Evolutionary conservation across 2,888 invertebrate species (phyloP).

Genomic region (Carcina quercana): DNA sequence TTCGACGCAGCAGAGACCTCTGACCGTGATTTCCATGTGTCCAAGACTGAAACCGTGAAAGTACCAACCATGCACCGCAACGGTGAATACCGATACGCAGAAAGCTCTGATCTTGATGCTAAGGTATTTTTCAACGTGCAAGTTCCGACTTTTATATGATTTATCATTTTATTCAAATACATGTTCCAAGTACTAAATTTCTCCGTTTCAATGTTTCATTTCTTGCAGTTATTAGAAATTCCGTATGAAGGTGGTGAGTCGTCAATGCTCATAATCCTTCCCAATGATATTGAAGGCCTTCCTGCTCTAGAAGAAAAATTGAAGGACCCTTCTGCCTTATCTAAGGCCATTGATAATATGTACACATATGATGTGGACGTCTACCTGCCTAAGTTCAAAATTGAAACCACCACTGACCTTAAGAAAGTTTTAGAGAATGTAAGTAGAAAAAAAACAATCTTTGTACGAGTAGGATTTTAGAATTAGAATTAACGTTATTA

Average conservation of each 20-base stretch:
- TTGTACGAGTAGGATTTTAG: too few relatives aligned
- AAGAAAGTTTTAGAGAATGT: constrained; percentile 76
- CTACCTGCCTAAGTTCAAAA: constrained; percentile 84
- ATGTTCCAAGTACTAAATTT: not conserved
- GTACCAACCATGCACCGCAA: constrained; percentile 80
- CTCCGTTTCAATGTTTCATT: too few relatives aligned
- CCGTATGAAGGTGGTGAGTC: constrained; percentile 80
- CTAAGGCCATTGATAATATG: constrained; percentile 55
- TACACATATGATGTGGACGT: constrained; percentile 71
- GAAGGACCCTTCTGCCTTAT: constrained; percentile 44
- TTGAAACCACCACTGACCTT: constrained; percentile 81
- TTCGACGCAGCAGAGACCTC: constrained; percentile 75
- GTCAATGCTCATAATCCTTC: constrained; percentile 83
- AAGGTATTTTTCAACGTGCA: constrained; percentile 36
- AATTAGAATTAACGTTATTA: too few relatives aligned
- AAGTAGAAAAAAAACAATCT: constrained; percentile 23
- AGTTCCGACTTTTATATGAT: not conserved
- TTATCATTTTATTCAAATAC: constrained; percentile 1
- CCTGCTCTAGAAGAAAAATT: constrained; percentile 75
- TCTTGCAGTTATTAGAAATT: constrained; percentile 78
- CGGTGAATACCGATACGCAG: constrained; percentile 49
- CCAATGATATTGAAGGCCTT: constrained; percentile 80
- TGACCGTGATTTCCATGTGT: constrained; percentile 77
- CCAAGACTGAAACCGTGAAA: constrained; percentile 64
- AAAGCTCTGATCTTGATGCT: constrained; percentile 42